phyloP scores from a whole-genome alignment of 2,113 vertebrate genomes.

The Condylura cristata region DNA sequence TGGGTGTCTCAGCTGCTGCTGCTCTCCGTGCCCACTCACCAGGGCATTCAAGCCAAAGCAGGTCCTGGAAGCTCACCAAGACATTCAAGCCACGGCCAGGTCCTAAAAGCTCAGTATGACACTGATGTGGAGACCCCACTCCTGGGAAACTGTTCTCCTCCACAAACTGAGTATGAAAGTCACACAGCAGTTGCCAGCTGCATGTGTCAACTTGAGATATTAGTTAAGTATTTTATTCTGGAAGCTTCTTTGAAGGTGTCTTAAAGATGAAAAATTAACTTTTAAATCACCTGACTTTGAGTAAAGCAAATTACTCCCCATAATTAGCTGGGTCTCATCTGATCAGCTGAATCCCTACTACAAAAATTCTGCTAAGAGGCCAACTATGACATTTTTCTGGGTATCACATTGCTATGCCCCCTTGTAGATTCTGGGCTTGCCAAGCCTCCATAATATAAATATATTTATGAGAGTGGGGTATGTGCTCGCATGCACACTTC shows the following conservation, averaged over 20 bases:
- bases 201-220: background rate
- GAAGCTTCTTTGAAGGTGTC: background rate
- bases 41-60: too few relatives aligned
- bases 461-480: too few relatives aligned
- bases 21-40: fast-evolving
- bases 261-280: background rate
- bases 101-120: background rate
- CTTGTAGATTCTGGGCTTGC: background rate
- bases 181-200: too few relatives aligned
- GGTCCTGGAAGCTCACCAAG: background rate
- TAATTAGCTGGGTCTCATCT: background rate
- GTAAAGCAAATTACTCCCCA: background rate
- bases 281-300: background rate
- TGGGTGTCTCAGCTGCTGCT: too few relatives aligned
- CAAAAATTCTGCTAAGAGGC: background rate
- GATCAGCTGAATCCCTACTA: background rate
- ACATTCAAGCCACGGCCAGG: background rate
- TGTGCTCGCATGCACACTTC: background rate
- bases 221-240: background rate
- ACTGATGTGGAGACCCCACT: fast-evolving
- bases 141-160: background rate
- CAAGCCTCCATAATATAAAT: background rate
- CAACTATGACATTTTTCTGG: background rate
- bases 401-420: background rate
- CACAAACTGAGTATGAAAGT: fast-evolving